These are phyloP conservation scores for Andricus curvator DNA, from an alignment of 2,888 invertebrate species.

Conservation along the genomic window DNA sequence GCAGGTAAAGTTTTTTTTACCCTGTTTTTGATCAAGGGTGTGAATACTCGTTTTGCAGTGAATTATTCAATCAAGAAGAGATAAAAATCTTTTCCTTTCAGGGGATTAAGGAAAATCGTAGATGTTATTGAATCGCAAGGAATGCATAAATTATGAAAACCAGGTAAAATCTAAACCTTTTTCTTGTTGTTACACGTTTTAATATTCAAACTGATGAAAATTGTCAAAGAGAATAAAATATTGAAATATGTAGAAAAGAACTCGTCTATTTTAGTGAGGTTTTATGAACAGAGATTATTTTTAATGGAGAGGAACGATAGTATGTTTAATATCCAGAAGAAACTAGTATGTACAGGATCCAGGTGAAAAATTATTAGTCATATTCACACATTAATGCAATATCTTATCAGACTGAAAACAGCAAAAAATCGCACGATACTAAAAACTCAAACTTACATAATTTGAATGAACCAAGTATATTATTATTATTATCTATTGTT, in stretches of 20 bases:
- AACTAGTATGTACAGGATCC: not conserved
- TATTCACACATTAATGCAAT: not conserved
- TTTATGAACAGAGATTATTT: too few species aligned
- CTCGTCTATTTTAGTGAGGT: too few species aligned
- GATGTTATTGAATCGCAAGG: not conserved
- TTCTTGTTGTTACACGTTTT: too few species aligned
- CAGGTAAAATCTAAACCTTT: too few species aligned
- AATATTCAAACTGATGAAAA: too few species aligned
- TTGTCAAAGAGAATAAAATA: too few species aligned
- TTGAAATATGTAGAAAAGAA: too few species aligned
- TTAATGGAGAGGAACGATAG: too few species aligned
- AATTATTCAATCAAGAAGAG: not conserved
- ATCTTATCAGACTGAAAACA: not conserved
- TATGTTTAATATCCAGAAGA: not conserved
- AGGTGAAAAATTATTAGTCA: not conserved
- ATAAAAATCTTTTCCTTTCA: conserved; percentile 5
- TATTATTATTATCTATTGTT: not conserved
- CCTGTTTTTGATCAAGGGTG: not conserved
- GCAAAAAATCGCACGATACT: not conserved
- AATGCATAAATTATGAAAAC: not conserved
- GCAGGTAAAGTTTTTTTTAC: too few species aligned
- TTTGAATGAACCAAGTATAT: not conserved
- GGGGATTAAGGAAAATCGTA: conserved; percentile 2
- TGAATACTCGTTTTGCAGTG: not conserved
- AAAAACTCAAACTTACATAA: not conserved